Base-by-base conservation (phyloP, 2,797 vertebrate genomes). In the Heterohyrax brucei region DNA sequence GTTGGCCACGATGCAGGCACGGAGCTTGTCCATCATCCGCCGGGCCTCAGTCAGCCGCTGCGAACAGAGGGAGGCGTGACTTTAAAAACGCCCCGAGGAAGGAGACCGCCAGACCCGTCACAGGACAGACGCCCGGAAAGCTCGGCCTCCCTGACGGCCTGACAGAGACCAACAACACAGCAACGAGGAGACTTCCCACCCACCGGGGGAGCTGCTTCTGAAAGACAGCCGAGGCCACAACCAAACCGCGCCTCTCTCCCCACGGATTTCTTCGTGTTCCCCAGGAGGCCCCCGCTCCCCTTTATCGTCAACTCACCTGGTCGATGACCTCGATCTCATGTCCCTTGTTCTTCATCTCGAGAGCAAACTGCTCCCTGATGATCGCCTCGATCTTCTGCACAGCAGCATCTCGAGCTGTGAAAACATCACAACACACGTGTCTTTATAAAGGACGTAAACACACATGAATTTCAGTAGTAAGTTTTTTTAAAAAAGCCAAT, bases 271-370 rank as follows among this genome's bases (percentile, higher is more conserved):
- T 59, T 50, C 19, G 33, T 44, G 44, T 76, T 77, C 86, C 70
- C 50, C 30, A 75, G 50, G 0, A 64, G 44, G 46, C 81, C 72
- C 18, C 19, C 92, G 78, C 59, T 68, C 26, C 6, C 50, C 30
- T 46, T 46, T 79, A 39, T 86, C 56, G 68, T 85, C 3, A 76
- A 96, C 48, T 96, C 99, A 99, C 99, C 99, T 99, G 99, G 97
- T 99, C 99, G 87, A 99, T 99, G 88, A 99, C 99, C 98, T 99
- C 99, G 94, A 99, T 99, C 98, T 99, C 99, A 87, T 99, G 99
- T 94, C 99, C 99, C 98, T 99, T 99, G 98, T 99, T 99, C 98
- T 99, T 99, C 99, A 99, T 99, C 98, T 99, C 99, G 26, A 99
- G 97, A 0, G 99, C 98, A 98, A 99, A 99, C 93, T 99, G 99